Evolutionary conservation across 2,797 vertebrate genomes (phyloP).

Genomic region (Falco naumanni): DNA sequence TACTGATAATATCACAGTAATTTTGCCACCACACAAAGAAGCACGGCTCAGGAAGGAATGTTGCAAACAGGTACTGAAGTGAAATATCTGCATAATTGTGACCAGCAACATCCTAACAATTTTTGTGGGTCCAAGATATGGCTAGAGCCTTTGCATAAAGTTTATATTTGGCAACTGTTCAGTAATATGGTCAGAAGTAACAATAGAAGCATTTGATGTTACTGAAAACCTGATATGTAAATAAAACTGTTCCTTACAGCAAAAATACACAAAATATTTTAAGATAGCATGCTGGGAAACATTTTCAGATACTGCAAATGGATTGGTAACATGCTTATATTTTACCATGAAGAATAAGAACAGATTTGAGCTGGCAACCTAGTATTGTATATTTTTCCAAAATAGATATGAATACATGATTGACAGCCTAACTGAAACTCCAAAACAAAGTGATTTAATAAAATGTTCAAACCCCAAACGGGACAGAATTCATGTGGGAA

Average conservation of each 20-base stretch:
- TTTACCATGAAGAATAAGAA: neutral
- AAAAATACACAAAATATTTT: neutral
- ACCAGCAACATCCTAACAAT: neutral
- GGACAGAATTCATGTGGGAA: neutral
- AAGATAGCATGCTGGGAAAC: neutral
- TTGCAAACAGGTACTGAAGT: neutral
- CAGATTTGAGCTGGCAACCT: neutral
- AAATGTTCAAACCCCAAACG: neutral
- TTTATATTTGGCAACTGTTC: neutral
- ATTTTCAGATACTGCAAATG: neutral
- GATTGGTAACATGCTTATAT: neutral
- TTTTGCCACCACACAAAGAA: neutral
- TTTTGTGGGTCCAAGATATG: neutral
- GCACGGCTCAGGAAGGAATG: neutral
- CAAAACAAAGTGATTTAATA: constrained; percentile 1
- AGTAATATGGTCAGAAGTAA: neutral
- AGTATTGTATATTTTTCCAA: neutral
- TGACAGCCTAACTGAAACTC: neutral
- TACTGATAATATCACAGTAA: neutral
- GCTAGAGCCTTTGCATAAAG: neutral
- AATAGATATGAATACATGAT: neutral
- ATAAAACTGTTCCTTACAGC: neutral
- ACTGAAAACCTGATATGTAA: neutral
- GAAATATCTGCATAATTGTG: neutral
- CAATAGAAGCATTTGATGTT: neutral